Conservation (phyloP, 2,797 vertebrate species). For the Acipenser ruthenus region DNA sequence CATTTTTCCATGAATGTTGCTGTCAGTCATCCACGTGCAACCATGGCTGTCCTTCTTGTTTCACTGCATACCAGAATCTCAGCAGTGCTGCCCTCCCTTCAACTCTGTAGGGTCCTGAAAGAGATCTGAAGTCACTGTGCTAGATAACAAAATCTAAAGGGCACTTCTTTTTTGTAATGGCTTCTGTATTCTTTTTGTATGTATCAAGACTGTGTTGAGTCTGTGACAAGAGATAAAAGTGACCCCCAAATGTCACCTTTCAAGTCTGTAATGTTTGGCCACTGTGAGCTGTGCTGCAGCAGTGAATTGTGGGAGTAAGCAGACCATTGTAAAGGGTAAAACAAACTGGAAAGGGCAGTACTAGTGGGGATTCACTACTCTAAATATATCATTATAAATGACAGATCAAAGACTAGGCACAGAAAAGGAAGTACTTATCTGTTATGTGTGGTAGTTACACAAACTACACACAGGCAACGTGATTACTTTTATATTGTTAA, state of each 20-base stretch:
- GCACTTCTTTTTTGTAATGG: slow-evolving; percentile 35
- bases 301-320: neutral
- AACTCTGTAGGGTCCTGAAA: slow-evolving; percentile 4
- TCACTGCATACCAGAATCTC: slow-evolving; percentile 34
- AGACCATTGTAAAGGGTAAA: too few species aligned
- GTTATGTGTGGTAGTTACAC: too few species aligned
- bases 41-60: slow-evolving; percentile 3
- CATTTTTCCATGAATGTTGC: slow-evolving; percentile 13
- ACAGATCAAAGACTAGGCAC: too few species aligned
- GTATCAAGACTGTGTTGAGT: slow-evolving; percentile 28
- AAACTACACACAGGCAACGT: too few species aligned
- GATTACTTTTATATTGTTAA: too few species aligned
- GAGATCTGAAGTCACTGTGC: too few species aligned
- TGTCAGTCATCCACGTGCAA: slow-evolving; percentile 19
- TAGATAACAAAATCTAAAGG: slow-evolving; percentile 3
- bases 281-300: slow-evolving; percentile 22
- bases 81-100: slow-evolving; percentile 27
- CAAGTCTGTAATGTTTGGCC: slow-evolving; percentile 52
- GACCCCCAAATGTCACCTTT: slow-evolving; percentile 53
- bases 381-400: too few species aligned
- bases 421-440: too few species aligned
- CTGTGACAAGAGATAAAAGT: slow-evolving; percentile 33
- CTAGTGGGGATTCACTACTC: too few species aligned
- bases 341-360: too few species aligned
- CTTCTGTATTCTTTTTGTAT: slow-evolving; percentile 10